These are phyloP conservation scores for Hydrozoanthus tunicans DNA, from an alignment of 64 coral and sea anemone genomes.

Conservation along the genomic window DNA sequence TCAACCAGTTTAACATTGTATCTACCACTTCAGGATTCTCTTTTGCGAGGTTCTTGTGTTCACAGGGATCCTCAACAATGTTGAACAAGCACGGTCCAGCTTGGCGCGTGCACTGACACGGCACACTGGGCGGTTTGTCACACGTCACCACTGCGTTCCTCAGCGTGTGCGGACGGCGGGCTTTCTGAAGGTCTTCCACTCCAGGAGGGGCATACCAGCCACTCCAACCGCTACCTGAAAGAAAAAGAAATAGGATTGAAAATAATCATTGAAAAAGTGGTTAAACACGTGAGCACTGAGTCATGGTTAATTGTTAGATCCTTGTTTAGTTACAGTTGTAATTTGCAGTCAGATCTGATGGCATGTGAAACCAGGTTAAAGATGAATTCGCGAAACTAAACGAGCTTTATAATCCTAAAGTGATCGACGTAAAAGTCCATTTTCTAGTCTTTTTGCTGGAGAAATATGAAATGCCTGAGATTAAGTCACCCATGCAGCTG, in stretches of 20 bases:
- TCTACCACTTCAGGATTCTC: constrained; percentile 30
- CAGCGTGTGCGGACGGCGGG: neutral
- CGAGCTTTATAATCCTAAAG: too few relatives aligned
- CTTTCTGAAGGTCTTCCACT: constrained; percentile 12
- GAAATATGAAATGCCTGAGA: too few relatives aligned
- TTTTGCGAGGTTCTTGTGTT: constrained; percentile 25
- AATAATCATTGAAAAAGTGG: neutral
- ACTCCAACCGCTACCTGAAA: constrained; percentile 16
- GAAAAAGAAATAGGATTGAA: neutral
- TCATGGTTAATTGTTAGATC: too few relatives aligned
- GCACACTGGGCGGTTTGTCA: constrained; percentile 14
- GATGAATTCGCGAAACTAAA: too few relatives aligned
- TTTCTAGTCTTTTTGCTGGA: too few relatives aligned
- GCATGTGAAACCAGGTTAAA: too few relatives aligned
- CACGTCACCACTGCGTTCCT: constrained; percentile 36
- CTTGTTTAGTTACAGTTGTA: too few relatives aligned
- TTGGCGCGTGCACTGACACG: neutral
- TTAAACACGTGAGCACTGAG: neutral
- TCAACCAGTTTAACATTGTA: constrained; percentile 34
- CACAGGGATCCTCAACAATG: constrained; percentile 26
- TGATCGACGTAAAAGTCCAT: too few relatives aligned
- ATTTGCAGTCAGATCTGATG: too few relatives aligned
- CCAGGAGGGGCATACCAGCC: constrained; percentile 43
- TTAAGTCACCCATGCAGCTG: too few relatives aligned
- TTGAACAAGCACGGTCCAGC: constrained; percentile 47